A percentile compares a stretch with the other conserved stretches of the same genome.
These are phyloP conservation scores for Margarornis squamiger DNA, from an alignment of 2,797 vertebrate genomes.

Conservation along the genomic window DNA sequence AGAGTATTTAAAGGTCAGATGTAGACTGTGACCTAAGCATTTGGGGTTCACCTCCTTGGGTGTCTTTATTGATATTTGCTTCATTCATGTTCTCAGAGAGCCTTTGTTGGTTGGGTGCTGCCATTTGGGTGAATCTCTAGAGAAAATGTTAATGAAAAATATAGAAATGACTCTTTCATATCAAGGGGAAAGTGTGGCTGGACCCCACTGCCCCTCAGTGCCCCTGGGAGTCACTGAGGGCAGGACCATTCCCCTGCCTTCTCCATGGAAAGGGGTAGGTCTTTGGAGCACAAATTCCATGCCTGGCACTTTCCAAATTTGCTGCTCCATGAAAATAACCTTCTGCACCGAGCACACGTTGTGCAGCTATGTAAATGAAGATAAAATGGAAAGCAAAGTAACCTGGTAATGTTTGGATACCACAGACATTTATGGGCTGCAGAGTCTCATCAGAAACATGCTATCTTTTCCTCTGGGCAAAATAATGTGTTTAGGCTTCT, in stretches of 20 bases:
- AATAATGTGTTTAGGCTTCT: not conserved
- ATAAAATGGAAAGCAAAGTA: not conserved
- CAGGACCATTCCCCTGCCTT: not conserved
- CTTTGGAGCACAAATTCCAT: not conserved
- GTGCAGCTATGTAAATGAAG: not conserved
- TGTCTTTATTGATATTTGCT: not conserved
- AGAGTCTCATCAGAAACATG: not conserved
- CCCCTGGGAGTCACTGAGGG: not conserved
- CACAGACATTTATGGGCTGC: not conserved
- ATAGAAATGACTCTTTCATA: not conserved
- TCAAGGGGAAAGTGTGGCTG: not conserved
- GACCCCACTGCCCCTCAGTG: not conserved
- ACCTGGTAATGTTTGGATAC: not conserved
- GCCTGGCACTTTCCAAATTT: not conserved
- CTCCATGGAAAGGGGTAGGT: not conserved
- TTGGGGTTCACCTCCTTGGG: not conserved
- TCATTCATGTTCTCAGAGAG: not conserved
- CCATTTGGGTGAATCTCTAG: not conserved
- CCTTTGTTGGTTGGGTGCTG: not conserved
- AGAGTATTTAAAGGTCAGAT: not conserved
- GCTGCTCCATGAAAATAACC: not conserved
- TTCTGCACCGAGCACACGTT: not conserved
- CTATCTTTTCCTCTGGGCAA: not conserved
- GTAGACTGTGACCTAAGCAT: not conserved
- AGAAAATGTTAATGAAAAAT: not conserved